Evolutionary conservation across 2,797 vertebrate species (phyloP), one percentile per base, ranked within the genome.

Genomic region (Pterois miles): DNA sequence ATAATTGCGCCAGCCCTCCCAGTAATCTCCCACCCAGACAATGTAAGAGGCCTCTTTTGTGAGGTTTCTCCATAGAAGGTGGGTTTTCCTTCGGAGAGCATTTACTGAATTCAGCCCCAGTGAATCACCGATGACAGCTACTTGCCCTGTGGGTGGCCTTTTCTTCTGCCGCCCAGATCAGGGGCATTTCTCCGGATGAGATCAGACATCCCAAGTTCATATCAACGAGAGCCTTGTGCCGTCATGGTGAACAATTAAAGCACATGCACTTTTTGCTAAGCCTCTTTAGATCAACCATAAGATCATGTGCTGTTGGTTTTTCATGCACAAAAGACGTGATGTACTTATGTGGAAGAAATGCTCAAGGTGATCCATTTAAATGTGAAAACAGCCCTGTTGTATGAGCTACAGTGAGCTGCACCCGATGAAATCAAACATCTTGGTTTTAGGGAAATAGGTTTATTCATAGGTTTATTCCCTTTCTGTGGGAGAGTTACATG

Each of bases 131-230:
- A 88, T 84, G 90, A 90, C 92, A 92, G 85, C 82, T 88, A 71
- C 85, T 86, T 88, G 90, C 91, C 90, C 91, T 59, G 87, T 94
- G 94, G 93, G 93, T 94, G 95, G 93, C 89, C 91, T 89, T 80
- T 83, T 79, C 80, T 81, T 79, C 81, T 80, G 38, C 86, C 76
- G 78, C 54, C 40, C 70, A 84, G 56, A 88, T 92, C 81, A 77
- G 83, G 78, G 72, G 80, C 88, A 80, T 88, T 90, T 86, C 88
- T 80, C 78, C 48, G 58, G 83, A 92, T 76, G 81, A 86, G 86
- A 88, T 83, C 86, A 84, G 85, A 86, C 86, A 86, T 74, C 77
- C 85, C 85, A 84, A 85, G 89, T 91, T 93, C 86, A 92, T 80
- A 84, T 88, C 90, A 93, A 92, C 90, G 88, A 69, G 78, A 54